These are phyloP conservation scores for Cremastobaeus sp. DNA, from an alignment of 2,888 invertebrate genomes.

Conservation along the genomic window DNA sequence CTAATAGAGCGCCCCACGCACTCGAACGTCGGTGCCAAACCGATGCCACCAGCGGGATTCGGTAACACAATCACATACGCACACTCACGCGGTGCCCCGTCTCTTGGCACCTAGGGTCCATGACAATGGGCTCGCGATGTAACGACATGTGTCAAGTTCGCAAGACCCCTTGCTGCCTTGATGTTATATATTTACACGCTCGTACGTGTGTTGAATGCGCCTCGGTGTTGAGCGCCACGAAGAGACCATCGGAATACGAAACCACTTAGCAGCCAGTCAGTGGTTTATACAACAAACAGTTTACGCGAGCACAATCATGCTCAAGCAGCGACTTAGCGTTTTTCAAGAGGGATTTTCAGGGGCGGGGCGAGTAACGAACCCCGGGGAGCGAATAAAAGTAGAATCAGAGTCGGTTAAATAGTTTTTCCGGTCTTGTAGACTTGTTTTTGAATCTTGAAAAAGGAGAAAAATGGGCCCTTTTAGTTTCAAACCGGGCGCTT, in stretches of 20 bases:
- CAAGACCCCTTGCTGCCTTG: constrained; percentile 66
- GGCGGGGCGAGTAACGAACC: too few species aligned
- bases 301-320: constrained; percentile 74
- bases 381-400: too few species aligned
- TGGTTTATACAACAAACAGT: constrained; percentile 75
- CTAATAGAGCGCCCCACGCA: constrained; percentile 69
- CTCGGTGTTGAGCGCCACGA: constrained; percentile 27
- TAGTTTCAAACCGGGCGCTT: too few species aligned
- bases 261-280: constrained; percentile 76
- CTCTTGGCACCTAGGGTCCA: constrained; percentile 55
- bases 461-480: too few species aligned
- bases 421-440: too few species aligned
- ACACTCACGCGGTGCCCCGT: constrained; percentile 17
- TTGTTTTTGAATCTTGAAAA: too few species aligned
- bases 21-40: constrained; percentile 19
- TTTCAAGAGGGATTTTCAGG: too few species aligned
- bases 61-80: constrained; percentile 1
- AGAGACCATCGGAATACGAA: constrained; percentile 72
- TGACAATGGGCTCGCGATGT: constrained; percentile 74
- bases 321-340: too few species aligned
- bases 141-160: constrained; percentile 77
- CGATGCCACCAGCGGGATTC: not conserved
- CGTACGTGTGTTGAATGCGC: constrained; percentile 31
- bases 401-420: too few species aligned
- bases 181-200: constrained; percentile 49